phyloP scores from a whole-genome alignment of 1,140 invertebrate genomes.

The Meloidogyne chitwoodi region DNA sequence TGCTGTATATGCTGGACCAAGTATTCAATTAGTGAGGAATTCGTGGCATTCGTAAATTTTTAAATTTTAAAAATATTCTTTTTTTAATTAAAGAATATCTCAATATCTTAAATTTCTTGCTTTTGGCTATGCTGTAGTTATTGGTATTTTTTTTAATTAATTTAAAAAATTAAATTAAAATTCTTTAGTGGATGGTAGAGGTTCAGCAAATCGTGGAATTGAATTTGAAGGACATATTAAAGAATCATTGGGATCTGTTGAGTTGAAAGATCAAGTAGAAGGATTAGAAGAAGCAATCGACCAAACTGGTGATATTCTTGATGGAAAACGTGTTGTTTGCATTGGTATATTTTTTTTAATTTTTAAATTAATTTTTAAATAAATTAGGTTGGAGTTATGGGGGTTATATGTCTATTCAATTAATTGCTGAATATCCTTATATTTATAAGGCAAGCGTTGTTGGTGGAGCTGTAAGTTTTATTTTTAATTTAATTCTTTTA shows the following conservation, averaged over 20 bases:
- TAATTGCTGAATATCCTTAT: slow-evolving; percentile 47
- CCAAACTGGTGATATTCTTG: slow-evolving; percentile 73
- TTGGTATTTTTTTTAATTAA: slow-evolving; percentile 51
- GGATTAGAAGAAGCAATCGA: slow-evolving; percentile 81
- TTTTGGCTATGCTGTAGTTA: slow-evolving; percentile 91
- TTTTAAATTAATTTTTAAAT: neutral
- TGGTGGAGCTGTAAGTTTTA: slow-evolving; percentile 91
- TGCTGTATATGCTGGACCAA: slow-evolving; percentile 78
- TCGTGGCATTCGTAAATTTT: slow-evolving; percentile 41
- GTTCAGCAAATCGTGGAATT: slow-evolving; percentile 84
- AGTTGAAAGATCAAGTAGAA: slow-evolving; percentile 91
- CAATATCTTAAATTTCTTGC: slow-evolving; percentile 74
- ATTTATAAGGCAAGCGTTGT: slow-evolving; percentile 71
- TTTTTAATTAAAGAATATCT: slow-evolving; percentile 31
- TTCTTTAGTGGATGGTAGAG: slow-evolving; percentile 77
- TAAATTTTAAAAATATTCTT: neutral
- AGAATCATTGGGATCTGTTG: slow-evolving; percentile 82
- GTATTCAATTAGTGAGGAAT: slow-evolving; percentile 74
- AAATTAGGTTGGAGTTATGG: slow-evolving; percentile 84
- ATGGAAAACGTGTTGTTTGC: slow-evolving; percentile 84
- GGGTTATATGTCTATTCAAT: slow-evolving; percentile 47
- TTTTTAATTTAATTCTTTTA: neutral
- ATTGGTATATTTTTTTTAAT: slow-evolving; percentile 65
- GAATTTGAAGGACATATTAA: slow-evolving; percentile 82
- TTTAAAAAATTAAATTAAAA: too few species aligned